These are phyloP conservation scores for Canis aureus DNA, from an alignment of 2,113 vertebrate species.

Conservation along the genomic window DNA sequence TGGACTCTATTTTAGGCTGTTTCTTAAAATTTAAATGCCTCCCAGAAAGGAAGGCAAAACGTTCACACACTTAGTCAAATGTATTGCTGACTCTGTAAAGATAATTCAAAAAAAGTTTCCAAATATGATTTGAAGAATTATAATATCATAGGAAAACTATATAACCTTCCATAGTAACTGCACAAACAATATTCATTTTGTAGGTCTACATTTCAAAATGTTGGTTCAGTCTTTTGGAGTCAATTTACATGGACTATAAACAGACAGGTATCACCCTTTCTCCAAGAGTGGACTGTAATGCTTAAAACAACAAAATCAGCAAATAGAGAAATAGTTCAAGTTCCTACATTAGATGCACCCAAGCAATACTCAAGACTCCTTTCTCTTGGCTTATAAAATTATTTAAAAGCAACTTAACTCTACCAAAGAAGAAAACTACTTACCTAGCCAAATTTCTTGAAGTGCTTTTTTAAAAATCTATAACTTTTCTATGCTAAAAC, in stretches of 20 bases:
- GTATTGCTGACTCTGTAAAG: slow-evolving; percentile 7
- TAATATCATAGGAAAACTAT: not conserved
- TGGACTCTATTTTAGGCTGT: not conserved
- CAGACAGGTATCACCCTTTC: slow-evolving; percentile 8
- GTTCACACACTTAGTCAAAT: not conserved
- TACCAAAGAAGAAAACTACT: slow-evolving; percentile 13
- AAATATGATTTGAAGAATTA: slow-evolving; percentile 8
- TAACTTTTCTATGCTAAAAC: slow-evolving; percentile 10
- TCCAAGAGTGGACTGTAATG: not conserved
- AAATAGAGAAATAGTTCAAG: slow-evolving; percentile 33
- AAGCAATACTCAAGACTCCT: slow-evolving; percentile 20
- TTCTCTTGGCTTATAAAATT: slow-evolving; percentile 48
- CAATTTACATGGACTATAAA: not conserved
- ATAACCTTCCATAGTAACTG: not conserved
- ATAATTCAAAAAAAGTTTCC: not conserved
- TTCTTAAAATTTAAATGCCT: slow-evolving; percentile 17
- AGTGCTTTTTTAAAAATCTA: not conserved
- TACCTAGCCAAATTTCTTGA: slow-evolving; percentile 35
- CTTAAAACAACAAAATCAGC: slow-evolving; percentile 58
- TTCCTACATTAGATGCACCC: not conserved
- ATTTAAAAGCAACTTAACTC: slow-evolving; percentile 50
- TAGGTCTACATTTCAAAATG: not conserved
- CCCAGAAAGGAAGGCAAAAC: not conserved
- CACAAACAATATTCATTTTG: not conserved
- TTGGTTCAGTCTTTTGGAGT: not conserved